Evolutionary conservation across 2,113 vertebrate species (phyloP).

Genomic region (Burhinus oedicnemus): DNA sequence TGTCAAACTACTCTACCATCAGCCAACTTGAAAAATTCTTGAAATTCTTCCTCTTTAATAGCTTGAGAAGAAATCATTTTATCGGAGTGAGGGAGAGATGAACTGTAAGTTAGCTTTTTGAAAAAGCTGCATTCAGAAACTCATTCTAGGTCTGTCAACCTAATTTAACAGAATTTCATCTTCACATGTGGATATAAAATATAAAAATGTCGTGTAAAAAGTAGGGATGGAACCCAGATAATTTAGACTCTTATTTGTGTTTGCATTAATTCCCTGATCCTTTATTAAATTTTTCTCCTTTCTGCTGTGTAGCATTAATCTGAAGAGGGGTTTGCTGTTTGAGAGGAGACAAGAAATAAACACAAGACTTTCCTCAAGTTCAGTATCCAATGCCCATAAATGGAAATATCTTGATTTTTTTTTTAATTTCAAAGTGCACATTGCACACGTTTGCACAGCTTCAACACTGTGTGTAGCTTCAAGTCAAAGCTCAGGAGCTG

Average conservation of each 20-base stretch:
- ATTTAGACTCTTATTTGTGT: not conserved
- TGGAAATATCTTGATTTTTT: too few relatives aligned
- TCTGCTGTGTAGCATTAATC: not conserved
- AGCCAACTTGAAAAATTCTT: conserved; percentile 39
- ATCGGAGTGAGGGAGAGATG: not conserved
- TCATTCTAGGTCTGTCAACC: not conserved
- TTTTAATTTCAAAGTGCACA: too few relatives aligned
- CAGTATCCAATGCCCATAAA: too few relatives aligned
- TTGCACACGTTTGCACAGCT: too few relatives aligned
- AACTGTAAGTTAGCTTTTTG: not conserved
- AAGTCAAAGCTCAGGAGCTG: too few relatives aligned
- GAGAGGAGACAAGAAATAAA: too few relatives aligned
- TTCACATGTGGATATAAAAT: not conserved
- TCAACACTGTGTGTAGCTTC: too few relatives aligned
- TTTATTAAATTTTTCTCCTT: not conserved
- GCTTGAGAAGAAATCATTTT: conserved; percentile 25
- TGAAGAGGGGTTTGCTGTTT: not conserved
- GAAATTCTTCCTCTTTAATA: conserved; percentile 17
- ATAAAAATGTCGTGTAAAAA: not conserved
- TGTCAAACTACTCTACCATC: not conserved
- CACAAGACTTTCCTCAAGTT: too few relatives aligned
- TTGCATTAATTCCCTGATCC: not conserved
- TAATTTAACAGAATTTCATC: conserved; percentile 7
- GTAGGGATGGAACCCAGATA: not conserved
- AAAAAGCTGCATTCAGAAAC: conserved; percentile 7